A percentile compares a stretch with the other conserved stretches of the same genome.
Conservation (phyloP, 2,113 vertebrate species). For the Python bivittatus region DNA sequence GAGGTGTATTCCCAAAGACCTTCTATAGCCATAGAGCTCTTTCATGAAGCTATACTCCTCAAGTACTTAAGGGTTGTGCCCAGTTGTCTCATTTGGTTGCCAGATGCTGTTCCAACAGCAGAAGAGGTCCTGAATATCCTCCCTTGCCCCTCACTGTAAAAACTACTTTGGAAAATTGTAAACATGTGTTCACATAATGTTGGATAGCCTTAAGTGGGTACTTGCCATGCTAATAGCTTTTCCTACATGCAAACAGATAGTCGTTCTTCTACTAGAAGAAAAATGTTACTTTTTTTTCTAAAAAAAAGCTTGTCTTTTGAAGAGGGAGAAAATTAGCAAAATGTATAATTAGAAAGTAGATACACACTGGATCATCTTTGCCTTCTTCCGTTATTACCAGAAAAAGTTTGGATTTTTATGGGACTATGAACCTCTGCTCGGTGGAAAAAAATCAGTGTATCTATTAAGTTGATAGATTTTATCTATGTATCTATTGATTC, state of each 20-base stretch:
- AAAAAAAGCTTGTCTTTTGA: not conserved
- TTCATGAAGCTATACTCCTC: too few species aligned
- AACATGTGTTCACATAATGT: not conserved
- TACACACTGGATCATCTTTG: not conserved
- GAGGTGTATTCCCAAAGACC: not conserved
- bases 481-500: not conserved
- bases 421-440: not conserved
- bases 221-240: not conserved
- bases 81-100: not conserved
- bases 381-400: not conserved
- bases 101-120: not conserved
- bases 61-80: not conserved
- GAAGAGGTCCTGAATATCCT: not conserved
- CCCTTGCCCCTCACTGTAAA: not conserved
- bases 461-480: not conserved
- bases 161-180: not conserved
- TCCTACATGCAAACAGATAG: not conserved
- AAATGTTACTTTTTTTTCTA: not conserved
- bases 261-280: not conserved
- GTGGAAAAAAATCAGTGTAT: not conserved
- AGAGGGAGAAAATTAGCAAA: not conserved
- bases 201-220: not conserved
- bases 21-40: too few species aligned
- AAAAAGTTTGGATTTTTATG: not conserved
- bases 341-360: not conserved